Evolutionary conservation across 2,113 vertebrate genomes (phyloP).

Genomic region (Eudyptes chrysolophus): DNA sequence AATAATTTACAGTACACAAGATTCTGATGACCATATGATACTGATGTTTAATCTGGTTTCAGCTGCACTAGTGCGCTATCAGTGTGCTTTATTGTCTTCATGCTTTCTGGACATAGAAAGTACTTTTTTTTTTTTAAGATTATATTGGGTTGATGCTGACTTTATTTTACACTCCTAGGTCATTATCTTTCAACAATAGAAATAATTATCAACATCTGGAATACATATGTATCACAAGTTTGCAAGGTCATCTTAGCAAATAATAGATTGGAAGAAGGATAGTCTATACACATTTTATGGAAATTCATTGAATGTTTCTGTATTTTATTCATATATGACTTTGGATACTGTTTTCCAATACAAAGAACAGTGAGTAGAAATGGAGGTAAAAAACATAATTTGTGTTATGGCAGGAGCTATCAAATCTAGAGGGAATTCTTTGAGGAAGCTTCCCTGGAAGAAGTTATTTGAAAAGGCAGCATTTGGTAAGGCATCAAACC

Average conservation of each 20-base stretch:
- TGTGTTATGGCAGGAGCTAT: neutral
- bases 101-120: neutral
- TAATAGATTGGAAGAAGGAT: neutral
- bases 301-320: neutral
- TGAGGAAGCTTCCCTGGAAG: neutral
- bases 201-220: neutral
- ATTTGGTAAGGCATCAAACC: constrained; percentile 12
- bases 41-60: neutral
- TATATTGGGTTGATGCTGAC: neutral
- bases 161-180: neutral
- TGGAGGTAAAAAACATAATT: neutral
- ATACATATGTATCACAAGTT: neutral
- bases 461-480: constrained; percentile 18
- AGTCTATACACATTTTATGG: neutral
- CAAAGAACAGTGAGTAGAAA: neutral
- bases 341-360: neutral
- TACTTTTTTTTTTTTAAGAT: neutral
- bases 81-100: neutral
- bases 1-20: neutral
- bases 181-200: neutral
- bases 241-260: neutral
- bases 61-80: neutral
- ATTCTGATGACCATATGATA: neutral
- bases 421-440: neutral
- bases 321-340: neutral